These are phyloP conservation scores for Sylvietta virens DNA, from an alignment of 2,113 vertebrate genomes.

Conservation along the genomic window DNA sequence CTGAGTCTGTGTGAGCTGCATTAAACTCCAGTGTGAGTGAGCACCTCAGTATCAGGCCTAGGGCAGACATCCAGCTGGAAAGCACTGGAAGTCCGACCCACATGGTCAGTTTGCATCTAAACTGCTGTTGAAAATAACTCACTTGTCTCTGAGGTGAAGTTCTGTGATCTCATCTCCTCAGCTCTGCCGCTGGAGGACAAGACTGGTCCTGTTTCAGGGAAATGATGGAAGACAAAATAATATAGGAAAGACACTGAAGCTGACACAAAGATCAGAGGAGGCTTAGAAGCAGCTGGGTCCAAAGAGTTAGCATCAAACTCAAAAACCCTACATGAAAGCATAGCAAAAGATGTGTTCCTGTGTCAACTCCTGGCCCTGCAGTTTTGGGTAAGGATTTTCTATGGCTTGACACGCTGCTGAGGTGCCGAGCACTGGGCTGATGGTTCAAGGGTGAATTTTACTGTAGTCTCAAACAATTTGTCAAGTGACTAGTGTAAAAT, in stretches of 20 bases:
- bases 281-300: not conserved
- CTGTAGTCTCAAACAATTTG: not conserved
- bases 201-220: not conserved
- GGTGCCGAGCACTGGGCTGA: not conserved
- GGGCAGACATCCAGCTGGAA: not conserved
- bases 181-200: not conserved
- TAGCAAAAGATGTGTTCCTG: not conserved
- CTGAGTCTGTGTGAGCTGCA: not conserved
- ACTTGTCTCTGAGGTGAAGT: not conserved
- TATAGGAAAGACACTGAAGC: not conserved
- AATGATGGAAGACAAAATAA: not conserved
- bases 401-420: not conserved
- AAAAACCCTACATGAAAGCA: fast-evolving
- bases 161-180: not conserved
- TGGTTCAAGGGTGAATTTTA: not conserved
- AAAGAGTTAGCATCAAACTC: not conserved
- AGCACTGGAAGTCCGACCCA: not conserved
- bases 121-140: not conserved
- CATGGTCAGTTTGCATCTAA: not conserved
- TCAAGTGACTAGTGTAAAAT: not conserved
- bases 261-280: not conserved
- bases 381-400: not conserved
- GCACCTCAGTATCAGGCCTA: not conserved
- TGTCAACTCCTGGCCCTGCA: not conserved
- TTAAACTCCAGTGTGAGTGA: not conserved